Conservation (phyloP, 2,797 vertebrate genomes). For the Paguma larvata region DNA sequence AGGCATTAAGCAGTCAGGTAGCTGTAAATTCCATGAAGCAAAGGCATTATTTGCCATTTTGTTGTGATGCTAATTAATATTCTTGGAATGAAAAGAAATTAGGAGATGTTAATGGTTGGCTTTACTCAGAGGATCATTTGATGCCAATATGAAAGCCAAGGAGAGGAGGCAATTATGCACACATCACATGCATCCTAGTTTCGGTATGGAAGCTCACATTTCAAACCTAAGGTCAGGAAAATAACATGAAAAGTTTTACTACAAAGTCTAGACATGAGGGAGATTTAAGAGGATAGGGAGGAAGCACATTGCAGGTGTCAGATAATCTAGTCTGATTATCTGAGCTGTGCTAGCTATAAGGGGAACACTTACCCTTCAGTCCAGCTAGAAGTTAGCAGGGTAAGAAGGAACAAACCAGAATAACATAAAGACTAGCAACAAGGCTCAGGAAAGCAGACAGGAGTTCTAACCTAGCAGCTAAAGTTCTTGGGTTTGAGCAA, state of each 20-base stretch:
- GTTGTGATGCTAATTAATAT: constrained; percentile 89
- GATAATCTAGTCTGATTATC: constrained; percentile 99
- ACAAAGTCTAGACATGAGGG: constrained; percentile 99
- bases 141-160: constrained; percentile 95
- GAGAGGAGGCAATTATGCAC: constrained; percentile 99
- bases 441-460: constrained; percentile 99
- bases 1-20: constrained; percentile 91
- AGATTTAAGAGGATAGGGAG: constrained; percentile 93
- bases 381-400: constrained; percentile 99
- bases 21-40: constrained; percentile 90
- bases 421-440: constrained; percentile 99
- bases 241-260: constrained; percentile 93
- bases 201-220: constrained; percentile 97
- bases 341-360: constrained; percentile 99
- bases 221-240: constrained; percentile 94
- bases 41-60: constrained; percentile 88
- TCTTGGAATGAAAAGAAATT: constrained; percentile 88
- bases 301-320: constrained; percentile 99
- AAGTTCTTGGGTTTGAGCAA: constrained; percentile 97
- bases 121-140: constrained; percentile 96
- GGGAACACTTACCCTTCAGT: constrained; percentile 99
- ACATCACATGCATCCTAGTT: constrained; percentile 98
- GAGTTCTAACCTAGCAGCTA: constrained; percentile 99
- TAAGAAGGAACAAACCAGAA: constrained; percentile 99
- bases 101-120: constrained; percentile 90